A percentile compares a stretch with the other conserved stretches of the same genome.
phyloP scores from a whole-genome alignment of 2,888 invertebrate species.

The Ormyrus labotus region DNA sequence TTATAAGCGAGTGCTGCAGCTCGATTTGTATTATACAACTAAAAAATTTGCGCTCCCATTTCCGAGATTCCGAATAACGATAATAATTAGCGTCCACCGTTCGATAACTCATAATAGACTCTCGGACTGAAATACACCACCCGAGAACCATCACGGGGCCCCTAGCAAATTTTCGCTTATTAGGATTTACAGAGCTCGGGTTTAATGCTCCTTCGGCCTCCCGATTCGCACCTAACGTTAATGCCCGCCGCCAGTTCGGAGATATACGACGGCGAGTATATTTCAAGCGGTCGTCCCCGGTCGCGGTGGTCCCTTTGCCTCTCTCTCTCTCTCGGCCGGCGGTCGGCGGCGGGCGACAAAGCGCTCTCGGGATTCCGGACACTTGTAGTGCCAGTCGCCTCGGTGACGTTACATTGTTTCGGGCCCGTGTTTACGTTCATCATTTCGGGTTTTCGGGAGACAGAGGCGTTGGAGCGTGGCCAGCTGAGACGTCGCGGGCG shows the following conservation, averaged over 20 bases:
- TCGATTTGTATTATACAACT: background rate
- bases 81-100: no score
- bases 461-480: slow-evolving; percentile 39
- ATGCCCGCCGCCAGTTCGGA: no score
- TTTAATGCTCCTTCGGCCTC: no score
- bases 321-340: slow-evolving; percentile 9
- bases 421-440: slow-evolving; percentile 61
- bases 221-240: no score
- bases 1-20: background rate
- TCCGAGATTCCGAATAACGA: no score
- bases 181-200: no score
- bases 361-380: slow-evolving; percentile 56
- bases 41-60: background rate
- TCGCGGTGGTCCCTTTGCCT: slow-evolving; percentile 19
- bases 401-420: slow-evolving; percentile 61
- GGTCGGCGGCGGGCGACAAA: slow-evolving; percentile 53
- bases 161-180: no score
- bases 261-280: background rate
- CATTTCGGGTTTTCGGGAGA: slow-evolving; percentile 1
- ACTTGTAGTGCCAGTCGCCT: slow-evolving; percentile 55
- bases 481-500: slow-evolving; percentile 2
- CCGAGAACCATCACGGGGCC: no score
- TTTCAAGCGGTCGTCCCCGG: background rate
- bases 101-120: no score
- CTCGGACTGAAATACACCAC: no score